These are phyloP conservation scores for Anarrhichthys ocellatus DNA, from an alignment of 2,113 vertebrate genomes.

Conservation along the genomic window DNA sequence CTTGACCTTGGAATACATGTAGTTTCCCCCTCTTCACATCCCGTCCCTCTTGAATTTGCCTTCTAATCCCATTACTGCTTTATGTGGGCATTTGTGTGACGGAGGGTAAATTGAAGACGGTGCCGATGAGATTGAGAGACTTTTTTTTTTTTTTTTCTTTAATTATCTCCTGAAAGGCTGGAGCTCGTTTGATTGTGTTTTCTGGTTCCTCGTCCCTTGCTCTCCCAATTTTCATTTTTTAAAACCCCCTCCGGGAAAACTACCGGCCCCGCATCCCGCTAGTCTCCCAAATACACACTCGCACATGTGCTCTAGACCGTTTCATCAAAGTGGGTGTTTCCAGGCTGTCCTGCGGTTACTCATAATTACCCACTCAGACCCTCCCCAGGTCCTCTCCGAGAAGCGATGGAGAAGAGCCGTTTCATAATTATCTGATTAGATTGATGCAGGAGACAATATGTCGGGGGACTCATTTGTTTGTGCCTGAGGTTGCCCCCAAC, in stretches of 20 bases:
- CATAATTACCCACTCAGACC: constrained; percentile 61
- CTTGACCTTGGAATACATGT: constrained; percentile 70
- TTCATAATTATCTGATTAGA: constrained; percentile 70
- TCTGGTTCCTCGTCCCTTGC: constrained; percentile 6
- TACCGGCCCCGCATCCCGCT: constrained; percentile 6
- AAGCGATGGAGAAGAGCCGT: constrained; percentile 45
- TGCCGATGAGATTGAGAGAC: constrained; percentile 25
- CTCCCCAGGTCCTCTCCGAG: constrained; percentile 38
- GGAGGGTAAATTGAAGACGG: constrained; percentile 26
- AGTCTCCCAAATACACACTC: constrained; percentile 33
- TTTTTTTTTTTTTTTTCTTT: neutral
- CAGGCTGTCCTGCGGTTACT: constrained; percentile 54
- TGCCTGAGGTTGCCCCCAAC: constrained; percentile 52
- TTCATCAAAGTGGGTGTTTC: constrained; percentile 62
- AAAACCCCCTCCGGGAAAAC: constrained; percentile 33
- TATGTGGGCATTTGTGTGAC: constrained; percentile 40
- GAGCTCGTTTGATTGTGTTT: constrained; percentile 41
- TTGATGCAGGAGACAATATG: constrained; percentile 48
- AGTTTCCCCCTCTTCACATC: constrained; percentile 25
- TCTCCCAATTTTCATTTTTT: constrained; percentile 33
- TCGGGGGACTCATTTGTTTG: constrained; percentile 57
- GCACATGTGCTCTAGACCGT: constrained; percentile 22
- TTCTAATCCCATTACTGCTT: constrained; percentile 68
- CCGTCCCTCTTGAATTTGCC: constrained; percentile 41
- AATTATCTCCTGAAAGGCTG: constrained; percentile 22